phyloP scores from a whole-genome alignment of 2,888 invertebrate genomes.

The Tiliacea citrago region DNA sequence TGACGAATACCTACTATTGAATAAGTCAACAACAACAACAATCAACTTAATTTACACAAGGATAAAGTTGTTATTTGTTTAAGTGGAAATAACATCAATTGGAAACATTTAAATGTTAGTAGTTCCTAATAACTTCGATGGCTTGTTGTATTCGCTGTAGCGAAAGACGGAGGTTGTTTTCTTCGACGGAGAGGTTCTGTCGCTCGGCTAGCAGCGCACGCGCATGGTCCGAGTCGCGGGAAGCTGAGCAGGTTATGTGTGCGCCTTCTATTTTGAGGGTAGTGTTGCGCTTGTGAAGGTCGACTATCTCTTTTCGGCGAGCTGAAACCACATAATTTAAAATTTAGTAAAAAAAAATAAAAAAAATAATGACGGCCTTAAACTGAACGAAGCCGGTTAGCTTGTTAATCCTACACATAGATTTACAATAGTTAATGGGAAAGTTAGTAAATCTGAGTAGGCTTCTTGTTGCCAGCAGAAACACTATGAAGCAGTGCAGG shows the following conservation, averaged over 20 bases:
- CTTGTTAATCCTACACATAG: neutral
- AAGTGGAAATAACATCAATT: neutral
- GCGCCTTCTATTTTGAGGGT: slow-evolving; percentile 87
- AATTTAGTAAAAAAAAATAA: neutral
- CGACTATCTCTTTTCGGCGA: slow-evolving; percentile 85
- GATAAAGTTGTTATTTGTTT: neutral
- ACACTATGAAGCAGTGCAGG: no score
- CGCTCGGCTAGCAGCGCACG: slow-evolving; percentile 83
- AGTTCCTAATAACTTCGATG: slow-evolving; percentile 74
- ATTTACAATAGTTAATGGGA: neutral
- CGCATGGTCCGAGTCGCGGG: slow-evolving; percentile 81
- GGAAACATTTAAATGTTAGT: slow-evolving; percentile 1
- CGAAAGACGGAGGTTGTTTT: slow-evolving; percentile 72
- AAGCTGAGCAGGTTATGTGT: slow-evolving; percentile 86
- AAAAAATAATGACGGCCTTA: no score
- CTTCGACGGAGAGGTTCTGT: slow-evolving; percentile 78
- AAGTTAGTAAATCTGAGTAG: neutral
- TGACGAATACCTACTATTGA: no score
- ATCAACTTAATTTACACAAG: neutral
- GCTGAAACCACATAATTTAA: slow-evolving; percentile 78
- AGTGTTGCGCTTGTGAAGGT: slow-evolving; percentile 86
- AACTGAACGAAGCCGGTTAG: neutral
- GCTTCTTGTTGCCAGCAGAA: neutral
- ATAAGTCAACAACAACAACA: no score
- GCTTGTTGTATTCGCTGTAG: slow-evolving; percentile 75